Percentiles rank a stretch among this genome's conserved stretches.
phyloP scores from a whole-genome alignment of 2,113 vertebrate genomes.

The Bungarus multicinctus region DNA sequence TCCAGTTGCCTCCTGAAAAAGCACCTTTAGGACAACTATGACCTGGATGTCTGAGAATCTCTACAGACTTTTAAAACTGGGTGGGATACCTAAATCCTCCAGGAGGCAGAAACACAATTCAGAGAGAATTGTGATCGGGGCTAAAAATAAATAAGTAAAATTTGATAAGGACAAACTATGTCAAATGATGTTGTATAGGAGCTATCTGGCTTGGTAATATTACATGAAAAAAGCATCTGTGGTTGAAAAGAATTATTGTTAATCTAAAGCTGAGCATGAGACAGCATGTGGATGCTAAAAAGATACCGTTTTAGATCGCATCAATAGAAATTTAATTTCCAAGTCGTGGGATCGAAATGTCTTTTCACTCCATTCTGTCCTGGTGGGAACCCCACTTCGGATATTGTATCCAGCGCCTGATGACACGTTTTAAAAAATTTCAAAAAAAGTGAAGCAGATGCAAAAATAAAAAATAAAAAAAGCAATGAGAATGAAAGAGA shows the following conservation, averaged over 20 bases:
- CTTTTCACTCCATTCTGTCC: neutral
- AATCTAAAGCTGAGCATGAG: neutral
- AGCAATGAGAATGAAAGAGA: neutral
- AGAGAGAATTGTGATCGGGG: neutral
- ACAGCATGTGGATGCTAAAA: neutral
- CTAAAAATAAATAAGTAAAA: neutral
- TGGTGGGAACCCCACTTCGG: neutral
- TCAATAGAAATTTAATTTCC: neutral
- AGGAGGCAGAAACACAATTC: neutral
- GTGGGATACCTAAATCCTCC: neutral
- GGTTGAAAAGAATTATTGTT: neutral
- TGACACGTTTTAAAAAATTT: neutral
- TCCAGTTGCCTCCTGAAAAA: too few species aligned
- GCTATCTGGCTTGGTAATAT: neutral
- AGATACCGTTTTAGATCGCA: neutral
- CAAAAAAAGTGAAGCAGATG: neutral
- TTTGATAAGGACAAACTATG: neutral
- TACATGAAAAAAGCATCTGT: neutral
- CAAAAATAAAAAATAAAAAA: neutral
- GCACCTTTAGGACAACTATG: too few species aligned
- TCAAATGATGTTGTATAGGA: neutral
- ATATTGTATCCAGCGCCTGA: neutral
- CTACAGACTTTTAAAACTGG: neutral
- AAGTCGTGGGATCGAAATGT: neutral
- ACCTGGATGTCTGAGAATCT: too few species aligned